Base-by-base conservation (phyloP, 2,113 vertebrate genomes). In the Corythoichthys haematopterus region DNA sequence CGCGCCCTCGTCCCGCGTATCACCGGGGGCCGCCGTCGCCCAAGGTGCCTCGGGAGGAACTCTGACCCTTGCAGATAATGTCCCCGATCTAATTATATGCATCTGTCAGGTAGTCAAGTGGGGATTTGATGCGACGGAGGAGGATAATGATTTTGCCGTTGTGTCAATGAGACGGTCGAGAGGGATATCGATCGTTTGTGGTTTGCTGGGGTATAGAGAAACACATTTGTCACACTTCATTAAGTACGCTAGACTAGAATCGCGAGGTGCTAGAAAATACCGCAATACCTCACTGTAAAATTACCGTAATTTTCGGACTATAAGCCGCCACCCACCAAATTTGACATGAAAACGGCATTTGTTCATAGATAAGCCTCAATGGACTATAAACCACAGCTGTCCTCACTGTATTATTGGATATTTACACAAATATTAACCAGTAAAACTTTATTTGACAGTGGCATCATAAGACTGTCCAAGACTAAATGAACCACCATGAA, bases 11-110 rank as follows among this genome's bases (percentile, higher is more conserved):
- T 14, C 55, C 55, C 28, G 52, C 6, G 8, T 2, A 0, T 28
- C 52, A 9, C 52, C 10, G 52, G 8, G n/a, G 52, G 56, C 37
- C 72, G 68, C 64, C 70, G 57, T 73, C 71, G 69, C 59, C 53
- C 71, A 52, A 68, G 45, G 77, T 56, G 53, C 37, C 38, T 1
- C 40, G 35, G 69, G 70, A 78, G 68, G 53, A 69, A 70, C 74
- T 82, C 40, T 71, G 59, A 77, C 78, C 75, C 40, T 61, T 15
- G 20, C 56, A 76, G 75, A 84, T 85, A 82, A 75, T 69, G 72
- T 71, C 64, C 65, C 16, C 64, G 66, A 77, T 79, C 55, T 79
- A 78, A 78, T 83, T 80, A 83, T 60, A 60, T 47, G 66, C 72
- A 15, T 77, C 73, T 59, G 46, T 72, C 20, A 8, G 70, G 48